Conservation (phyloP, 2,888 invertebrate species). For the Mythimna loreyi region DNA sequence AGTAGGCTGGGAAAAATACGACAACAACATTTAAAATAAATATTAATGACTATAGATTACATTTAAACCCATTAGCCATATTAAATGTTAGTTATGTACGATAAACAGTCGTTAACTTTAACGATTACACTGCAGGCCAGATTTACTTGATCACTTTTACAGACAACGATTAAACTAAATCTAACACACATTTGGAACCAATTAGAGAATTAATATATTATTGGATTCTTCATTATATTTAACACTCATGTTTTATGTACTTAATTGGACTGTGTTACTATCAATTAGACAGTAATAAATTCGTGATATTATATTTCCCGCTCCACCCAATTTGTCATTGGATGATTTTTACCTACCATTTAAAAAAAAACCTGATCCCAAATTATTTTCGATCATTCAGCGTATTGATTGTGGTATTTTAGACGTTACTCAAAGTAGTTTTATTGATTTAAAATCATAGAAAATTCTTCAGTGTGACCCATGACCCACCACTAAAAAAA, state of each 20-base stretch:
- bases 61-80: constrained; percentile 44
- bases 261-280: neutral
- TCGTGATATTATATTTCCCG: no score
- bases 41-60: constrained; percentile 35
- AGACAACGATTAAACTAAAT: constrained; percentile 30
- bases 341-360: no score
- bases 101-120: constrained; percentile 48
- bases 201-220: constrained; percentile 16
- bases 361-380: no score
- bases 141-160: constrained; percentile 43
- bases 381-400: no score
- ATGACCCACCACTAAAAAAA: no score
- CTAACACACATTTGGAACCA: constrained; percentile 28
- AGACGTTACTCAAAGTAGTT: neutral
- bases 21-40: constrained; percentile 23
- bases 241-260: neutral
- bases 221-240: neutral
- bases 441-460: constrained; percentile 12
- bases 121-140: constrained; percentile 42
- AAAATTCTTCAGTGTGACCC: neutral
- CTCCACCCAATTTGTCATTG: no score
- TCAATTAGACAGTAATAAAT: neutral
- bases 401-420: no score
- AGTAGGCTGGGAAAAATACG: constrained; percentile 21
- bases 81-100: constrained; percentile 42